Base-by-base conservation (phyloP, 2,888 invertebrate species). In the Drosophila greeni region DNA sequence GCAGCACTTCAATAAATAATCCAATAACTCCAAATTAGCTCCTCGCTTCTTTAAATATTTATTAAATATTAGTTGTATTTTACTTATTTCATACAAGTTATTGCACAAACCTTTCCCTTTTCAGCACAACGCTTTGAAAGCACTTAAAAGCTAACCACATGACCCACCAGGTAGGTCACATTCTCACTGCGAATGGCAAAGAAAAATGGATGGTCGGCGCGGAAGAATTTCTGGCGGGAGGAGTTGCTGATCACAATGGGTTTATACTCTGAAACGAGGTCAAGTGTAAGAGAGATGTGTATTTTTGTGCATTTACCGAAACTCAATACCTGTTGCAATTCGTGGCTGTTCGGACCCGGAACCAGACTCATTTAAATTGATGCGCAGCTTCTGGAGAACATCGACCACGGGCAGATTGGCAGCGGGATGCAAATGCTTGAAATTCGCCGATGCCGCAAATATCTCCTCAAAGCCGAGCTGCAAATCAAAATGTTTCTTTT, bases 361-460 rank as follows among this genome's bases (percentile, higher is more conserved):
- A 0, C 97, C 97, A 84, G 95, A 94, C 86, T 97, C 97, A 86
- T 95, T 94, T 0, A 97, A 94, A 83, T 95, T 94, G 76, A 97
- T 93, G 82, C 94, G 95, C 0, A 95, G 94, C 86, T 96, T 96
- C 85, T 97, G 96, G 1, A 95, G 87, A 3, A 94, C 93, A 85
- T 94, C 92, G 42, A 92, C 92, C 4, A 96, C 69, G 3, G 79
- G 74, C 54, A 86, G 52, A 3, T 51, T 59, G 11, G 48, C 57
- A 82, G 88, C 31, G 0, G 85, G 80, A 56, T 84, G 86, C 39
- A 96, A 88, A 18, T 92, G 92, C 18, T 90, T 90, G 73, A 96
- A 92, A 66, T 95, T 91, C 0, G 94, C 94, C 23, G 26, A 9
- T 1, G 79, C 54, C 3, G 85, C 75, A 84, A 96, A 96, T 66